A percentile compares a stretch with the other conserved stretches of the same genome.
These are phyloP conservation scores for Spisula solida DNA, from an alignment of 2,888 invertebrate species.

Conservation along the genomic window DNA sequence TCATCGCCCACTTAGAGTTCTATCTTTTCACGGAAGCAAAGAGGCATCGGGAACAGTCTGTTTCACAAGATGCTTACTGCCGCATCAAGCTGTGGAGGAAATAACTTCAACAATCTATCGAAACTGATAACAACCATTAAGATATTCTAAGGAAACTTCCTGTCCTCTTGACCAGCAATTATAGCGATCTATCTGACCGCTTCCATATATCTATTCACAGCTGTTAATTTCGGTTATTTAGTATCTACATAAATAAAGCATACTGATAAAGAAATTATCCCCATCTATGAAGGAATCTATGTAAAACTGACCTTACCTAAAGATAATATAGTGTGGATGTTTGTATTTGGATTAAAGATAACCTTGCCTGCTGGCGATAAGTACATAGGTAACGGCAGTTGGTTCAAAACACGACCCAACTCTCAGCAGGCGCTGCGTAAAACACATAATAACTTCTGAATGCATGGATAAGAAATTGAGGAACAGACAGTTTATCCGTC, in stretches of 20 bases:
- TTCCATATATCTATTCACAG: not conserved
- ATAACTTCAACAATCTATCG: not conserved
- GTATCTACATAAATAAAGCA: not conserved
- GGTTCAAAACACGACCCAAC: too few species aligned
- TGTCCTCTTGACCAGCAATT: not conserved
- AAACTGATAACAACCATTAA: conserved; percentile 7
- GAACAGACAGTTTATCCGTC: not conserved
- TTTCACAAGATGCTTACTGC: not conserved
- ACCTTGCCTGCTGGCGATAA: not conserved
- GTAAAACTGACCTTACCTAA: not conserved
- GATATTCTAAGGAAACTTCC: not conserved
- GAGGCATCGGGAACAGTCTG: not conserved
- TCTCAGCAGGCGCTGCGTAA: not conserved
- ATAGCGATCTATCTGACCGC: not conserved
- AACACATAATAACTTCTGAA: not conserved
- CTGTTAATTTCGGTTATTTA: conserved; percentile 1
- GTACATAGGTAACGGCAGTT: not conserved
- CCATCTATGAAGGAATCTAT: not conserved
- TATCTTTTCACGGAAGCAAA: not conserved
- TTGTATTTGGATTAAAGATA: conserved; percentile 9
- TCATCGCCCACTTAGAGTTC: not conserved
- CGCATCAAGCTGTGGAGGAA: not conserved
- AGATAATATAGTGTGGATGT: not conserved
- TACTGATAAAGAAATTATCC: not conserved
- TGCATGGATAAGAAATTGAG: not conserved